Base-by-base conservation (phyloP, 2,888 invertebrate genomes). In the Orthonychiurus folsomi region DNA sequence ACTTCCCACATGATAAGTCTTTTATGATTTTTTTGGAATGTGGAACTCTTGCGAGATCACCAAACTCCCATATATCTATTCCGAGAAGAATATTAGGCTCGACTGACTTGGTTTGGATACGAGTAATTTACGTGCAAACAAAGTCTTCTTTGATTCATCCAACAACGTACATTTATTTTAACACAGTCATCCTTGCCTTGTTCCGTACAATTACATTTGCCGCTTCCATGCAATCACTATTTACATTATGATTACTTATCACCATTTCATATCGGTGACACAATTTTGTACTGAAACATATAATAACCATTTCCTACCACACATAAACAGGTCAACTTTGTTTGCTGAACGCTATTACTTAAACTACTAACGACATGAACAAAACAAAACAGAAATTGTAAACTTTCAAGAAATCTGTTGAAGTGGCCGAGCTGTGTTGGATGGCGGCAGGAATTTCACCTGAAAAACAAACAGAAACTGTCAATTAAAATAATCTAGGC, bases 381-480 rank as follows among this genome's bases (percentile, higher is more conserved):
- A 37, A 9, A 15, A 37, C 9, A 37, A 15, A 37, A 37, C 37
- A 5, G 15, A 37, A 37, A 15, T 52, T 5, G 60, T 18, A 50
- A 53, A 26, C 15, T 21, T 52, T 52, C 21, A 26, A 26, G 50
- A 48, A 20, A 21, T 21, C n/a, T n/a, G n/a, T 27, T 23, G 50
- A 48, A n/a, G 21, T 23, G 20, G 28, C 47, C 55, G 55, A 48
- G 52, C 67, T 66, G 57, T 70, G 70, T 56, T 70, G 70, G 66
- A 67, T 70, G 20, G 70, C 70, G 28, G 68, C 68, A 15, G 68
- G 70, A 23, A 67, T 59, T 56, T 70, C 70, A 27, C 70, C 70
- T 70, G 64, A 15, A 67, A 56, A 53, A 61, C 18, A 27, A 9
- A 56, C 21, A 21, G 25, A 23, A 20, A 47, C 37, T 5, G 37